Conservation (phyloP, 2,113 vertebrate genomes). For the Shinisaurus crocodilurus region DNA sequence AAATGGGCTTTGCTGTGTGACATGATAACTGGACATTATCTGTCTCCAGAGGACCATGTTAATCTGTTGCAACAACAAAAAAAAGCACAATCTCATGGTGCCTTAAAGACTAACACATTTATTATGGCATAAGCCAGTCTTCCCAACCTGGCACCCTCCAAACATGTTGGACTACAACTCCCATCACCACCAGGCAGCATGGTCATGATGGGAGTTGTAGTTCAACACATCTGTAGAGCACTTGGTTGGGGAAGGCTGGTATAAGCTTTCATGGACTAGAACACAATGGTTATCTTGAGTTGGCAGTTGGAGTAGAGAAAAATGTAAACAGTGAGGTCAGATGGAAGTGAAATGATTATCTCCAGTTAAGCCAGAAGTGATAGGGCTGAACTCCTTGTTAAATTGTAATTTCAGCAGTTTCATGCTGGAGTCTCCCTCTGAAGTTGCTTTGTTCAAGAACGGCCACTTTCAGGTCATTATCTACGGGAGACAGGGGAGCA, state of each 20-base stretch:
- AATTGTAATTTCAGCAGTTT: background rate
- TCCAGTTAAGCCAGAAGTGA: background rate
- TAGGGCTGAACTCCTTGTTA: background rate
- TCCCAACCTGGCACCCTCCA: background rate
- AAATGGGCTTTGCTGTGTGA: background rate
- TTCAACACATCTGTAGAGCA: background rate
- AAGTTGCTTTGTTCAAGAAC: background rate
- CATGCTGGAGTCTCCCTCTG: background rate
- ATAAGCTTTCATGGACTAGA: no score
- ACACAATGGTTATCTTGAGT: no score
- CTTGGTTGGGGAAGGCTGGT: no score
- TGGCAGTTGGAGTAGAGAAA: no score
- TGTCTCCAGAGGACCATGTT: no score
- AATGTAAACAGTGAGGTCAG: background rate
- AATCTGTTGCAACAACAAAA: no score
- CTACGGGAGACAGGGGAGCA: background rate
- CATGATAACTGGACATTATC: background rate
- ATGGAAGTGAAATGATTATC: background rate
- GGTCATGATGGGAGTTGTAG: background rate
- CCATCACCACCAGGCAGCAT: background rate
- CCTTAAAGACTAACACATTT: no score
- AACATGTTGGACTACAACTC: background rate
- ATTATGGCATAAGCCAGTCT: background rate
- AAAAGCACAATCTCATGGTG: no score
- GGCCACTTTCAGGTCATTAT: background rate